A percentile compares a stretch with the other conserved stretches of the same genome.
Evolutionary conservation across 2,113 vertebrate genomes (phyloP).

Genomic region (Numida meleagris): DNA sequence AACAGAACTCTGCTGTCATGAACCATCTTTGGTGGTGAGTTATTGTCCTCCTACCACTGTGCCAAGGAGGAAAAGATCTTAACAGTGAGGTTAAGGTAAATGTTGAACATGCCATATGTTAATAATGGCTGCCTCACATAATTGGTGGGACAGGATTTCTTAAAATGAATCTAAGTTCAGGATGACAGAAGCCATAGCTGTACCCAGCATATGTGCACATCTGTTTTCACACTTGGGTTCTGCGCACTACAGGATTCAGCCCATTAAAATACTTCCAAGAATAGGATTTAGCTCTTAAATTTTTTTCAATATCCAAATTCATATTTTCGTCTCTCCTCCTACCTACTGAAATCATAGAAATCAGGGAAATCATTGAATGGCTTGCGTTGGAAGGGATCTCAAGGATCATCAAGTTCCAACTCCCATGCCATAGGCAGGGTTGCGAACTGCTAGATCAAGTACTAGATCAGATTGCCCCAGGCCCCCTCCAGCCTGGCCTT

Average conservation of each 20-base stretch:
- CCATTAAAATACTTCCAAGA: not conserved
- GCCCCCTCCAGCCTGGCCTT: too few relatives aligned
- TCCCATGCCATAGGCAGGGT: too few relatives aligned
- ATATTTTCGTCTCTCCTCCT: not conserved
- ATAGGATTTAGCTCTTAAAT: not conserved
- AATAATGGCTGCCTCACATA: accelerated
- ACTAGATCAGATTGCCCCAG: too few relatives aligned
- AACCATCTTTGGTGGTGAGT: not conserved
- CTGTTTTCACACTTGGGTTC: not conserved
- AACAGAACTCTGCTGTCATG: not conserved
- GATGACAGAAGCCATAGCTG: not conserved
- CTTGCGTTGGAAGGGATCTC: too few relatives aligned
- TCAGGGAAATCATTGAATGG: too few relatives aligned
- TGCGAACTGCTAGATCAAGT: too few relatives aligned
- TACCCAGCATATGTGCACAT: accelerated
- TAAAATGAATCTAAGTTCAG: not conserved
- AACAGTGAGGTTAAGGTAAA: not conserved
- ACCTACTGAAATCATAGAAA: not conserved
- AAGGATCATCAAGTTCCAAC: too few relatives aligned
- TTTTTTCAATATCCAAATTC: not conserved
- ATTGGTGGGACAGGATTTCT: not conserved
- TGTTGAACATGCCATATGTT: accelerated
- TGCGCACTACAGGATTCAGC: not conserved
- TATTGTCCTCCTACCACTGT: not conserved
- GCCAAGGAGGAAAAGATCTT: not conserved